phyloP scores from a whole-genome alignment of 2,113 vertebrate genomes.

The Platycercus adscitus region DNA sequence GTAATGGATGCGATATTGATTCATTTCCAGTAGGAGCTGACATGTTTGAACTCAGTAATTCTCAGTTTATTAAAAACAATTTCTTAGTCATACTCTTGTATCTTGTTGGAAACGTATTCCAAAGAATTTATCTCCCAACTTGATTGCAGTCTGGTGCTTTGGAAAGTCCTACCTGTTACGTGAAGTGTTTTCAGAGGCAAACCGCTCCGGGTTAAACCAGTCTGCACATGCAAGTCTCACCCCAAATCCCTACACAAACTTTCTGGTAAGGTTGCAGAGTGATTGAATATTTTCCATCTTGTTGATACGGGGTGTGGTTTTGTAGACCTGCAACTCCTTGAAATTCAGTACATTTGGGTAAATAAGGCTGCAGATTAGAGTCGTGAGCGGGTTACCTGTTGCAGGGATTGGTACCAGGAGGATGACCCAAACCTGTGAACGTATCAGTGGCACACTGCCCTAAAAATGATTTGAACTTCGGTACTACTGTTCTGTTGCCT shows the following conservation, averaged over 20 bases:
- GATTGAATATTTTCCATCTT: not conserved
- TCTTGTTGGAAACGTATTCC: not conserved
- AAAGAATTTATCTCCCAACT: not conserved
- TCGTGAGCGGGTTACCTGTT: not conserved
- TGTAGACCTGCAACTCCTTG: not conserved
- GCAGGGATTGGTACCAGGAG: not conserved
- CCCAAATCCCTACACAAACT: not conserved
- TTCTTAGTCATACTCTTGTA: not conserved
- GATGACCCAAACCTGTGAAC: not conserved
- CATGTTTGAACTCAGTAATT: not conserved
- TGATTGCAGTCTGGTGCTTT: not conserved
- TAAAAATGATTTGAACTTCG: not conserved
- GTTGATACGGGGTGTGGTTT: not conserved
- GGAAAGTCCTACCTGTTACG: not conserved
- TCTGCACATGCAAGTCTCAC: not conserved
- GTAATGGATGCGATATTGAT: not conserved
- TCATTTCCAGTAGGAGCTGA: not conserved
- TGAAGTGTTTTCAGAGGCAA: not conserved
- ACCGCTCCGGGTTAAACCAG: not conserved
- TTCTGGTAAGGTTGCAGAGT: not conserved
- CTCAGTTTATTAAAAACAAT: not conserved
- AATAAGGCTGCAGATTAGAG: not conserved
- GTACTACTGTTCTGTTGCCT: not conserved
- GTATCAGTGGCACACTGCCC: rapidly evolving
- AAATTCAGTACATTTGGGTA: rapidly evolving